Conservation (phyloP, 2,888 invertebrate genomes). For the Drosophila nr. fundita region DNA sequence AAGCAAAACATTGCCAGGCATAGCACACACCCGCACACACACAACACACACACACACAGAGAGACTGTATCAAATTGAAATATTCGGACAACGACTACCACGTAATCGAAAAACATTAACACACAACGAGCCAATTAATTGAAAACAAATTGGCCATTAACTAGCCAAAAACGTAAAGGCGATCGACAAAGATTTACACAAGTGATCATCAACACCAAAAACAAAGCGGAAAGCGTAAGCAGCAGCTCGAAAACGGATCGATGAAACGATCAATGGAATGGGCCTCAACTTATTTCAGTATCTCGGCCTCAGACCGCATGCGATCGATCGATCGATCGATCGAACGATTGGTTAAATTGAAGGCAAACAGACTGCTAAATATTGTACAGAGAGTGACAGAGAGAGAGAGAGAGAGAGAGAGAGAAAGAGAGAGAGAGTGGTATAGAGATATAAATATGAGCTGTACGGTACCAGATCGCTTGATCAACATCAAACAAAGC, state of each 20-base stretch:
- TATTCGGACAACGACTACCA: slow-evolving; percentile 22
- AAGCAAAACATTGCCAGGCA: slow-evolving; percentile 25
- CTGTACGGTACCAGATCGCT: slow-evolving; percentile 55
- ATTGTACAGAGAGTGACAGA: slow-evolving; percentile 8
- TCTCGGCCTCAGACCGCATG: not conserved
- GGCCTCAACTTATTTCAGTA: slow-evolving; percentile 22
- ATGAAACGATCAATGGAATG: slow-evolving; percentile 45
- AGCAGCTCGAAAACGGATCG: slow-evolving; percentile 38
- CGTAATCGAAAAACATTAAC: slow-evolving; percentile 62
- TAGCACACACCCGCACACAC: slow-evolving; percentile 5
- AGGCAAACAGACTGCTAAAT: slow-evolving; percentile 30
- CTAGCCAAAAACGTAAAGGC: slow-evolving; percentile 58
- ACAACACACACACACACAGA: not conserved
- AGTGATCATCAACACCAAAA: slow-evolving; percentile 54
- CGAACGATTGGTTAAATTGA: slow-evolving; percentile 41
- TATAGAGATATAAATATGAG: slow-evolving; percentile 40
- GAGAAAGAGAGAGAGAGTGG: not conserved
- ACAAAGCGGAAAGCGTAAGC: slow-evolving; percentile 47
- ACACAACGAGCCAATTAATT: slow-evolving; percentile 78
- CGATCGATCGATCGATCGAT: slow-evolving; percentile 24
- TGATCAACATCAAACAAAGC: slow-evolving; percentile 74
- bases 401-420: not conserved
- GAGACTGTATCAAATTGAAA: slow-evolving; percentile 2
- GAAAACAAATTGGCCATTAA: slow-evolving; percentile 78
- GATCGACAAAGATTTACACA: slow-evolving; percentile 50